Evolutionary conservation across 2,113 vertebrate species (phyloP).

Genomic region (Podiceps cristatus): DNA sequence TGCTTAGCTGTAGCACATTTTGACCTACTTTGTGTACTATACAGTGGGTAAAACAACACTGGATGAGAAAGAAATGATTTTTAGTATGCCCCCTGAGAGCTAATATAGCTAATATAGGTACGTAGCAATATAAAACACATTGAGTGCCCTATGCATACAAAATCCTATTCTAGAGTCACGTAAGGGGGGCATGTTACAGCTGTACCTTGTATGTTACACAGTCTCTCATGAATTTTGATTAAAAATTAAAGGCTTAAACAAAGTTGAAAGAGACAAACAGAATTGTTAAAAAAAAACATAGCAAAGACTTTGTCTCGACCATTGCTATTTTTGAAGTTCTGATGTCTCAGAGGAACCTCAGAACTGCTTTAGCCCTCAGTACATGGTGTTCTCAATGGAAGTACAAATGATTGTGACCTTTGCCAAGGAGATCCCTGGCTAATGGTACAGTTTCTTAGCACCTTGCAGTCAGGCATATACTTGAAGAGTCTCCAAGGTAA

Average conservation of each 20-base stretch:
- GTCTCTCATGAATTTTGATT: background rate
- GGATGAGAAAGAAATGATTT: background rate
- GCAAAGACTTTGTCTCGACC: background rate
- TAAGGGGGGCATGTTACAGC: background rate
- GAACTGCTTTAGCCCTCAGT: background rate
- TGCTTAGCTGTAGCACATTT: slow-evolving; percentile 2
- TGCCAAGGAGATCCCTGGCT: slow-evolving; percentile 40
- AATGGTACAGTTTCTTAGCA: background rate
- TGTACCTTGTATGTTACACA: background rate
- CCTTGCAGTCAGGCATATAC: background rate
- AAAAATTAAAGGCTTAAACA: background rate
- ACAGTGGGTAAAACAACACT: background rate
- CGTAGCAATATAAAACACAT: background rate
- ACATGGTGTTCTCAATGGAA: slow-evolving; percentile 12
- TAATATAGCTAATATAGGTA: background rate
- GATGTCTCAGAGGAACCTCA: background rate
- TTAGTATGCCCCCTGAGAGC: background rate
- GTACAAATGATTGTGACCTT: slow-evolving; percentile 27
- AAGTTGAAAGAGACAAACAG: background rate
- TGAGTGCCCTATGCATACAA: fast-evolving
- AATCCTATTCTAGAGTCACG: background rate
- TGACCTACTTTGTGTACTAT: slow-evolving; percentile 34
- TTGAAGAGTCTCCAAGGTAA: background rate
- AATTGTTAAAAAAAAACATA: background rate
- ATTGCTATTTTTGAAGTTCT: background rate